Percentiles rank a stretch among this genome's conserved stretches.
Evolutionary conservation across 92 coral and sea anemone genomes (phyloP).

Genomic region (Pocillopora meandrina): DNA sequence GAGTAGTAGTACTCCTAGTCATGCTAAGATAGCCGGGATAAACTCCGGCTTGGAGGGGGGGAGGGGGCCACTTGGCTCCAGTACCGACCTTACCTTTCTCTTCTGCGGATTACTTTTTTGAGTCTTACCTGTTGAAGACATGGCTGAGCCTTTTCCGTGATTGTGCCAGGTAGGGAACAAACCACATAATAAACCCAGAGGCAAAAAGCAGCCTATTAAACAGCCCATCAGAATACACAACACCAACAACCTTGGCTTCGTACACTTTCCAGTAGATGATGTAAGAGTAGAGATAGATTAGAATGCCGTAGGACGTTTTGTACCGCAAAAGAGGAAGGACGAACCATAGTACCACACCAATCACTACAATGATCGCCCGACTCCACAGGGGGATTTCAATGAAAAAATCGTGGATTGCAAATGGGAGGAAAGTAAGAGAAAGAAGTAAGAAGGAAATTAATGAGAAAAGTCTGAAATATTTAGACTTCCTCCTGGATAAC

Average conservation of each 20-base stretch:
- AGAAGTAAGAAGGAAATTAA: background rate
- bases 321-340: constrained; percentile 70
- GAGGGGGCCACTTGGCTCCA: background rate
- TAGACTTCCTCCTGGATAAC: background rate
- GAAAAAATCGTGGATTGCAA: constrained; percentile 19
- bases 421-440: constrained; percentile 41
- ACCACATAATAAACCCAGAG: constrained; percentile 66
- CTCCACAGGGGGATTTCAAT: constrained; percentile 43
- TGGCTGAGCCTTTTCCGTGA: constrained; percentile 59
- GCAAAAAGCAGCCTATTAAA: constrained; percentile 53
- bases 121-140: constrained; percentile 58
- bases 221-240: constrained; percentile 28
- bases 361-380: constrained; percentile 11
- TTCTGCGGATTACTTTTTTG: background rate
- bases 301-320: constrained; percentile 53
- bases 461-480: constrained; percentile 6
- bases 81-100: background rate
- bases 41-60: background rate
- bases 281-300: constrained; percentile 70
- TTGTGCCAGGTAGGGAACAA: constrained; percentile 49
- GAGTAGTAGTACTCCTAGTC: no score
- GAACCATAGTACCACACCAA: constrained; percentile 53
- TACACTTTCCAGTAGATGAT: constrained; percentile 73
- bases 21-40: no score
- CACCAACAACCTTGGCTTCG: constrained; percentile 55